Percentiles rank a stretch among this genome's conserved stretches.
These are phyloP conservation scores for Semnopithecus entellus DNA, from an alignment of 2,113 vertebrate genomes.

Conservation along the genomic window DNA sequence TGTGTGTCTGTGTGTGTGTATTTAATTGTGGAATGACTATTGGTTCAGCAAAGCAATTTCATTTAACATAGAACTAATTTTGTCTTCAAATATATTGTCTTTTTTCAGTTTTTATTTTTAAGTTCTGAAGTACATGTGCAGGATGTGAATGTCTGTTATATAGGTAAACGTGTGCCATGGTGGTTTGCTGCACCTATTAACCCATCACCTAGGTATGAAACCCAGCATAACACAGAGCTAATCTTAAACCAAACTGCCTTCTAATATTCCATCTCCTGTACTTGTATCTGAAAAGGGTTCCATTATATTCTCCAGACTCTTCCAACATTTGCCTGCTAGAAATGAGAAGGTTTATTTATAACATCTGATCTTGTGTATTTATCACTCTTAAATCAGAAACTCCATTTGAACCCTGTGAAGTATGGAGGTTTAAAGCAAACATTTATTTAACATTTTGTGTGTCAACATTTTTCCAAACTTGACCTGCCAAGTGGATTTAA, in stretches of 20 bases:
- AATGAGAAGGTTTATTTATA: neutral
- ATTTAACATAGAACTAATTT: neutral
- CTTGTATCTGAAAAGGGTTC: neutral
- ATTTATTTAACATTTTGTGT: constrained; percentile 50
- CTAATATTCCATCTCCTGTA: neutral
- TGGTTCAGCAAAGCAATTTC: neutral
- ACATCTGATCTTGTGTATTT: neutral
- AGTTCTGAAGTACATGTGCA: too few relatives aligned
- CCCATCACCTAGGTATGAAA: too few relatives aligned
- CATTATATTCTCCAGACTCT: neutral
- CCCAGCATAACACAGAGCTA: neutral
- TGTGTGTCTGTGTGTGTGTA: neutral
- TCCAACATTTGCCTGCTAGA: neutral
- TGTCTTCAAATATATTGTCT: too few relatives aligned
- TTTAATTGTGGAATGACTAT: neutral
- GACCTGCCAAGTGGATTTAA: constrained; percentile 53
- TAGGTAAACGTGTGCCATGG: too few relatives aligned
- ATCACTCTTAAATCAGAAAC: neutral
- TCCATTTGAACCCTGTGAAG: neutral
- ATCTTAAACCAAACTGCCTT: neutral
- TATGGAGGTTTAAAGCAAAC: neutral
- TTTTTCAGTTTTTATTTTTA: too few relatives aligned
- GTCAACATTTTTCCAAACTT: constrained; percentile 45
- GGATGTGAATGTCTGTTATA: too few relatives aligned
- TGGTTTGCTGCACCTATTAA: too few relatives aligned